phyloP scores from a whole-genome alignment of 2,113 vertebrate species.

The Phyllostomus discolor region DNA sequence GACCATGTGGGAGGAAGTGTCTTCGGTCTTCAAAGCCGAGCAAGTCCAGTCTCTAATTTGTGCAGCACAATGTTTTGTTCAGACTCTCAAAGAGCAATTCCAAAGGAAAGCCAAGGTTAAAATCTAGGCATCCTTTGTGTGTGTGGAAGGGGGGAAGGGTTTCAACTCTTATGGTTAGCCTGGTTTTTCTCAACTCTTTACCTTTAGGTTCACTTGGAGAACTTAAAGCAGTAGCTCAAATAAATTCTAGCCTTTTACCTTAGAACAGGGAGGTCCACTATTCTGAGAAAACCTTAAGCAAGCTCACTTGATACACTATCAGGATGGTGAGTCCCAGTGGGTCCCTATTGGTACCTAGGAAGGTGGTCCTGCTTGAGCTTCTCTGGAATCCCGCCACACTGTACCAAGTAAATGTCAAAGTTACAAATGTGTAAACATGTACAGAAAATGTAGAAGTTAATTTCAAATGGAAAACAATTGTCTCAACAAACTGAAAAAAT shows the following conservation, averaged over 20 bases:
- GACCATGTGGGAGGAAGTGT: too few species aligned
- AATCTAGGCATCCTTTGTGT: too few species aligned
- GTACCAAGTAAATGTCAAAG: not conserved
- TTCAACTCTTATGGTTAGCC: not conserved
- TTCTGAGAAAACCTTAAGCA: not conserved
- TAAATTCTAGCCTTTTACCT: not conserved
- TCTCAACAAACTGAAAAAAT: not conserved
- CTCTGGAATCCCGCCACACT: not conserved
- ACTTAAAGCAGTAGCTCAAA: too few species aligned
- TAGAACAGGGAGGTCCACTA: not conserved
- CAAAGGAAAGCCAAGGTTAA: too few species aligned
- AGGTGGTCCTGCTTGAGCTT: not conserved
- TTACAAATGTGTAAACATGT: not conserved
- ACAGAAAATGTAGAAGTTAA: too few species aligned
- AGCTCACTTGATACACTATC: not conserved
- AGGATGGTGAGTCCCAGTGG: not conserved
- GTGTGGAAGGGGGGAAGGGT: too few species aligned
- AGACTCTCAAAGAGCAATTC: too few species aligned
- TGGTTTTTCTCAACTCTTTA: not conserved
- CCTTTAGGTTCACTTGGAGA: not conserved
- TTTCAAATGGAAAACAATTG: not conserved
- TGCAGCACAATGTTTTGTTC: not conserved
- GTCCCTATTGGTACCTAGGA: not conserved
- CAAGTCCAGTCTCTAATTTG: not conserved
- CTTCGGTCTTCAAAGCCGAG: not conserved